Conservation (phyloP, 2,797 vertebrate genomes). For the Pseudochaenichthys georgianus region DNA sequence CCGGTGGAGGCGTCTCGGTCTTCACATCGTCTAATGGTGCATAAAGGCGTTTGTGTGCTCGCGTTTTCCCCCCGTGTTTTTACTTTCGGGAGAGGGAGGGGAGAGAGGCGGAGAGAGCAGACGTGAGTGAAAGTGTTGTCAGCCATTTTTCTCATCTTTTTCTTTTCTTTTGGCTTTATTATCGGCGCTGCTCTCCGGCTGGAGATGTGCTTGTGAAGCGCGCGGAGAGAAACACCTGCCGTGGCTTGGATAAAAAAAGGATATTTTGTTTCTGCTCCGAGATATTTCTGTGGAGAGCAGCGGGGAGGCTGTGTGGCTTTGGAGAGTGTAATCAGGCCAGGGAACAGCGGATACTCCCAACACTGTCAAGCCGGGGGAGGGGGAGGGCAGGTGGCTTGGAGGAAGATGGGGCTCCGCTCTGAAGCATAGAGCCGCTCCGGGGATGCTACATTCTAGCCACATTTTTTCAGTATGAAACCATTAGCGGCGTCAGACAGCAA, state of each 20-base stretch:
- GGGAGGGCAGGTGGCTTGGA: slow-evolving; percentile 67
- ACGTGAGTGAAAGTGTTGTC: slow-evolving; percentile 94
- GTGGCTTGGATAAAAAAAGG: slow-evolving; percentile 54
- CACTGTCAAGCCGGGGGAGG: slow-evolving; percentile 74
- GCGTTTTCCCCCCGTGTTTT: slow-evolving; percentile 68
- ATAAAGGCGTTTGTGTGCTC: slow-evolving; percentile 86
- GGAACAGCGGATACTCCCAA: slow-evolving; percentile 86
- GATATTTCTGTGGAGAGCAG: slow-evolving; percentile 67
- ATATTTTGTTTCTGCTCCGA: slow-evolving; percentile 11
- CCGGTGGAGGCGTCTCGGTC: slow-evolving; percentile 82
- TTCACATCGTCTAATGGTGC: slow-evolving; percentile 90
- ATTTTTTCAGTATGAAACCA: slow-evolving; percentile 97
- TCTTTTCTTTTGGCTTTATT: slow-evolving; percentile 46
- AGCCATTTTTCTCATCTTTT: slow-evolving; percentile 94
- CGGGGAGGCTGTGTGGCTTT: slow-evolving; percentile 66
- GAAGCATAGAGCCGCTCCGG: slow-evolving; percentile 78
- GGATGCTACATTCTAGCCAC: slow-evolving; percentile 92
- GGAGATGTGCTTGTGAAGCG: slow-evolving; percentile 71
- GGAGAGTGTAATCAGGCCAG: slow-evolving; percentile 66
- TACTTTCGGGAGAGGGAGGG: slow-evolving; percentile 49
- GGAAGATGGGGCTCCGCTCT: slow-evolving; percentile 61
- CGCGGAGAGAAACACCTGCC: slow-evolving; percentile 25
- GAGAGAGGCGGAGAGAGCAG: slow-evolving; percentile 71
- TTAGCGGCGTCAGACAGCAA: slow-evolving; percentile 95
- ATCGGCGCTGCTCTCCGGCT: slow-evolving; percentile 51